Evolutionary conservation across 2,113 vertebrate genomes (phyloP).

Genomic region (Zosterops borbonicus): DNA sequence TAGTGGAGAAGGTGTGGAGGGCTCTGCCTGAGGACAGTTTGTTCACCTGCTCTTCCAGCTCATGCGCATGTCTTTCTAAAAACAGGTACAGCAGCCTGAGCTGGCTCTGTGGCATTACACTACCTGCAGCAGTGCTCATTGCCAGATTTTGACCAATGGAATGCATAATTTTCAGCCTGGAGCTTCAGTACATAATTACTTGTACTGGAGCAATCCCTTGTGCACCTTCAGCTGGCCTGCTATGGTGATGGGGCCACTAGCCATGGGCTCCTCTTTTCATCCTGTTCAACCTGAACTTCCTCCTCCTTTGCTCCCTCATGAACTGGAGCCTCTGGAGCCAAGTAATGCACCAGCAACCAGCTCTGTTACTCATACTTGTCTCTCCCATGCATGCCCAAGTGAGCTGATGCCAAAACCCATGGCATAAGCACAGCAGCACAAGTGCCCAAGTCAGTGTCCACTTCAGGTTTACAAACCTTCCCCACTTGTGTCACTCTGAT

Average conservation of each 20-base stretch:
- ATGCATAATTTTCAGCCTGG: background rate
- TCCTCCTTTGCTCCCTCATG: background rate
- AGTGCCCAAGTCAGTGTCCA: background rate
- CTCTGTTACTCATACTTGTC: background rate
- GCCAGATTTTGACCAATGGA: background rate
- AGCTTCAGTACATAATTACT: background rate
- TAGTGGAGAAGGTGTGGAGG: rapidly evolving
- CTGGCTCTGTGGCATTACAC: background rate
- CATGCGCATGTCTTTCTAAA: background rate
- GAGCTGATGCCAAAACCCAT: background rate
- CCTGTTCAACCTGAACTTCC: background rate
- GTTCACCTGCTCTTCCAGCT: background rate
- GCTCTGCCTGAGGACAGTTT: background rate
- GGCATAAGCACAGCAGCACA: background rate
- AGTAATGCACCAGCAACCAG: background rate
- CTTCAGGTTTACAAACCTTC: background rate
- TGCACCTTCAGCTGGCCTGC: background rate
- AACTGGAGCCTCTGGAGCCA: background rate
- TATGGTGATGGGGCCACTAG: background rate
- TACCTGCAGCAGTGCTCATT: background rate
- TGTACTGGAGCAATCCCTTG: background rate
- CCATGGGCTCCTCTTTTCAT: background rate
- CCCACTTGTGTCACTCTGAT: background rate
- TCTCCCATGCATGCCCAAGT: background rate
- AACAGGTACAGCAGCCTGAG: background rate